These are phyloP conservation scores for Mionectes macconnelli DNA, from an alignment of 2,113 vertebrate species.

Conservation along the genomic window DNA sequence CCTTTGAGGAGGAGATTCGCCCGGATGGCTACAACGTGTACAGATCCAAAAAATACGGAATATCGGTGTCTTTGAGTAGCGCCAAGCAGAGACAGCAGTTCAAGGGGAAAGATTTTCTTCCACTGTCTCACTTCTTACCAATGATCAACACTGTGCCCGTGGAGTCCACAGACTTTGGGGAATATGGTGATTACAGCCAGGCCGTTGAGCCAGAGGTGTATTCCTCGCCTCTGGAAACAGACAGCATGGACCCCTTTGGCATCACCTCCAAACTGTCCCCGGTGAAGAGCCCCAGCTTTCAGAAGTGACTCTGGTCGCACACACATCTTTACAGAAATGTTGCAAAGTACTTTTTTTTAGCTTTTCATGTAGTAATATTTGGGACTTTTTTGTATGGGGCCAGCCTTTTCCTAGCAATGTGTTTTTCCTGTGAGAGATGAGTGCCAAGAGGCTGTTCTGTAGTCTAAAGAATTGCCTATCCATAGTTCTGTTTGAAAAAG, in stretches of 20 bases:
- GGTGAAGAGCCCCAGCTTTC: constrained; percentile 88
- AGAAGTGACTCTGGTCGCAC: constrained; percentile 72
- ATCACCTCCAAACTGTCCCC: constrained; percentile 74
- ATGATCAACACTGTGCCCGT: constrained; percentile 75
- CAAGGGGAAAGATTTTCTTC: constrained; percentile 70
- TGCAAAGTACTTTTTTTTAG: not conserved
- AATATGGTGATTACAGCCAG: constrained; percentile 41
- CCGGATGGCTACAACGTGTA: constrained; percentile 88
- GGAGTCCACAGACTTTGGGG: not conserved
- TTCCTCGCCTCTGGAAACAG: constrained; percentile 62
- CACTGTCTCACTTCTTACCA: constrained; percentile 88
- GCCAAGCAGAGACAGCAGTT: constrained; percentile 78
- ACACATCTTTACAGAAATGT: not conserved
- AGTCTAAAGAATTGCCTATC: not conserved
- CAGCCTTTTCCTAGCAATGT: not conserved
- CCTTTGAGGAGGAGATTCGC: constrained; percentile 87
- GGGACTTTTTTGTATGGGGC: not conserved
- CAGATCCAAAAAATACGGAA: constrained; percentile 76
- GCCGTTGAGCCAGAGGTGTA: constrained; percentile 16
- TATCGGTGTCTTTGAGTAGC: constrained; percentile 81
- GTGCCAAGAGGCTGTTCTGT: not conserved
- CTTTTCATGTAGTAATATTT: not conserved
- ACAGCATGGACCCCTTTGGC: constrained; percentile 87
- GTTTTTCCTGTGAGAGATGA: not conserved
- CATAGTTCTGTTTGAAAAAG: not conserved